phyloP scores from a whole-genome alignment of 2,113 vertebrate genomes.

The Colistium nudipinnis region DNA sequence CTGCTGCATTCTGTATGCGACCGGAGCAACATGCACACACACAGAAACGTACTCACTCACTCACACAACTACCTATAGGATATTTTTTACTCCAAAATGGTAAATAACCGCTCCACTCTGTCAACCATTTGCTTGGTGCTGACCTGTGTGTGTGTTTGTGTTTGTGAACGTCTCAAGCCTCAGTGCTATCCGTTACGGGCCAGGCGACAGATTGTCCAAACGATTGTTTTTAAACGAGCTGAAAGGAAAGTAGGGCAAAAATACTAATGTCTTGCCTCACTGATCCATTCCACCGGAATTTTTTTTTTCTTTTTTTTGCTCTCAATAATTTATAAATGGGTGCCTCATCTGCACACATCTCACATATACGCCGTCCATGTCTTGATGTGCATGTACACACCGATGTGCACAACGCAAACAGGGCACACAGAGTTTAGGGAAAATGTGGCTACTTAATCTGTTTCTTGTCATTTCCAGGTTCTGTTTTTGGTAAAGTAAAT shows the following conservation, averaged over 20 bases:
- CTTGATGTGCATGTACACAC: background rate
- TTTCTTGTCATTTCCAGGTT: constrained; percentile 24
- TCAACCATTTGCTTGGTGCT: constrained; percentile 71
- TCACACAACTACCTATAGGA: background rate
- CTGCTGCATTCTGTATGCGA: constrained; percentile 30
- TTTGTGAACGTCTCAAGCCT: too few species aligned
- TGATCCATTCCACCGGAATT: constrained; percentile 75
- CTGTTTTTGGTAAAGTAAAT: constrained; percentile 32
- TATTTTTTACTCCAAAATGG: background rate
- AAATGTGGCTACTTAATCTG: background rate
- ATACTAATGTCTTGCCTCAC: constrained; percentile 77
- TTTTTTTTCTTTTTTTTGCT: constrained; percentile 62
- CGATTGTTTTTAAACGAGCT: constrained; percentile 85
- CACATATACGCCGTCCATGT: background rate
- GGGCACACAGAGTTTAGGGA: background rate
- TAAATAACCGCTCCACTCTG: constrained; percentile 57
- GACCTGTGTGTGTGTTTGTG: constrained; percentile 20
- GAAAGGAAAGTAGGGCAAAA: constrained; percentile 80
- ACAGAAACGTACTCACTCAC: constrained; percentile 3
- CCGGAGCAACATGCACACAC: background rate
- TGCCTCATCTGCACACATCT: constrained; percentile 22
- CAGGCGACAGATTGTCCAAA: constrained; percentile 81
- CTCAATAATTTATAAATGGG: constrained; percentile 73
- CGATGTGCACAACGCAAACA: background rate
- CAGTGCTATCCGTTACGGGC: too few species aligned